Base-by-base conservation (phyloP, 2,888 invertebrate genomes). In the Gastracanthus pulcherrimus region DNA sequence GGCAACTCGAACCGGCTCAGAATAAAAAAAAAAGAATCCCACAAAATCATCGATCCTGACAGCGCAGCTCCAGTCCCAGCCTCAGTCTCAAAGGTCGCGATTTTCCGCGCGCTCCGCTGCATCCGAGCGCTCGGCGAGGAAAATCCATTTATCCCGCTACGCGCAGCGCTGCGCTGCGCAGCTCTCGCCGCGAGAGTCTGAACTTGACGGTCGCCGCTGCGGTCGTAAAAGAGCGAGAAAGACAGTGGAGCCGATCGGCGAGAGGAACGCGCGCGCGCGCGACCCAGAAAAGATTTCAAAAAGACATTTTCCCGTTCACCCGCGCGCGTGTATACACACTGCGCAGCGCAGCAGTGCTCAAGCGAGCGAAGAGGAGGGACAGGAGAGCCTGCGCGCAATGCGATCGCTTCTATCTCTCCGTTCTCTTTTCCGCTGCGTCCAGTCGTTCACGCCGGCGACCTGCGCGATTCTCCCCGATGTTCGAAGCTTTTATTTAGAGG, bases 231-330 rank as follows among this genome's bases (percentile, higher is more conserved):
- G 78, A 45, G 60, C n/a, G 9, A 51, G 16, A 26, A 38, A 16
- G 76, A 11, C 31, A 23, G 51, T 71, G 72, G 66, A 70, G 66
- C 41, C 72, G 51, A 71, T 31, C 36, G 48, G 34, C 29, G 60
- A 13, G 29, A 66, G 66, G 38, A 66, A n/a, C n/a, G n/a, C n/a
- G n/a, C 81, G 82, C 76, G 55, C 34, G 88, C 87, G 87, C 89
- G 90, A 90, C 90, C 90, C 89, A 90, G 90, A 90, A 90, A 90
- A 79, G 87, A 87, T 88, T 89, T 87, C 86, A 87, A 89, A 84
- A 88, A 90, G 88, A 88, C 87, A 87, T 90, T 90, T 90, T 90
- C 89, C 90, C 90, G 90, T 90, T 90, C 90, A 89, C 89, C 89
- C 89, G 89, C 89, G 88, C 19, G 88, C 19, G 89, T 86, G 84